These are phyloP conservation scores for Oryzias sinensis DNA, from an alignment of 2,797 vertebrate genomes.

Conservation along the genomic window DNA sequence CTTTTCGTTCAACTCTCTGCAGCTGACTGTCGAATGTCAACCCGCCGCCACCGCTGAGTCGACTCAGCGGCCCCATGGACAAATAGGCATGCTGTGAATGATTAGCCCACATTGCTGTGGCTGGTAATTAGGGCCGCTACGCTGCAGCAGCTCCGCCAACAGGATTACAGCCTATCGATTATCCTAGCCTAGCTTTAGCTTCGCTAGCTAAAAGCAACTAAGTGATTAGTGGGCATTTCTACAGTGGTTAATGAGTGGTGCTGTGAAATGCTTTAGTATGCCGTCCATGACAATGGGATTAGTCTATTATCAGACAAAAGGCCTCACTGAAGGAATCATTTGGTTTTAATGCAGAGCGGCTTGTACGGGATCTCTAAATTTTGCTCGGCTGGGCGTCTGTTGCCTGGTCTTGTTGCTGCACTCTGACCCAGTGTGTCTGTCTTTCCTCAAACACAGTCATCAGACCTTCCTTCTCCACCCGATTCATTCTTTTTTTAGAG, in stretches of 20 bases:
- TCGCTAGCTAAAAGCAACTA: constrained; percentile 46
- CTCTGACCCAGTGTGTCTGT: constrained; percentile 34
- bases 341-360: constrained; percentile 54
- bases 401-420: constrained; percentile 14
- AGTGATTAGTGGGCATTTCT: constrained; percentile 68
- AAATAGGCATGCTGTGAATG: constrained; percentile 70
- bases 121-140: constrained; percentile 70
- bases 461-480: constrained; percentile 19
- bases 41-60: constrained; percentile 27
- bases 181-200: constrained; percentile 70
- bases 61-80: constrained; percentile 60
- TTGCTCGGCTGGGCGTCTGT: constrained; percentile 37
- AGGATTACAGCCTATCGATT: constrained; percentile 76
- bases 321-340: constrained; percentile 63
- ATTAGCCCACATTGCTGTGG: constrained; percentile 76
- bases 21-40: constrained; percentile 50
- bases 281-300: constrained; percentile 73
- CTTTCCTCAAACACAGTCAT: constrained; percentile 18
- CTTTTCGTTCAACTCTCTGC: constrained; percentile 44
- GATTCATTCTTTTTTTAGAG: constrained; percentile 27
- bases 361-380: constrained; percentile 52
- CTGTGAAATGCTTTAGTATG: constrained; percentile 54
- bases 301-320: constrained; percentile 71
- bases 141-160: constrained; percentile 59
- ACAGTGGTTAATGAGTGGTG: constrained; percentile 64